Percentiles rank a stretch among this genome's conserved stretches.
Conservation (phyloP, 2,797 vertebrate species). For the Sebastes umbrosus region DNA sequence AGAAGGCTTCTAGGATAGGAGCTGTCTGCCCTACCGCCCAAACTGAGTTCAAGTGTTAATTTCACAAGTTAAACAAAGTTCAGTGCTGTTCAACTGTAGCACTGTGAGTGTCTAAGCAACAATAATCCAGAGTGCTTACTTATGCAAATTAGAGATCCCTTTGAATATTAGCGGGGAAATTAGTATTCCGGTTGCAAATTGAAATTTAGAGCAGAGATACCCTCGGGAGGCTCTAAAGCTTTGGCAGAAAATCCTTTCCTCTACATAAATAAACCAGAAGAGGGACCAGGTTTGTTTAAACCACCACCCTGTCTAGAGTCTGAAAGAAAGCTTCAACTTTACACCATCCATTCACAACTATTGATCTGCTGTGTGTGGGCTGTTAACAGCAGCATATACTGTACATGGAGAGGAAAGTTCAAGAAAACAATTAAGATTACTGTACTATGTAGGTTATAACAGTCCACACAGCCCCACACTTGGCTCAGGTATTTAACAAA, state of each 20-base stretch:
- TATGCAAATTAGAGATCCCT: slow-evolving; percentile 48
- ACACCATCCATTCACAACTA: slow-evolving; percentile 44
- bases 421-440: background rate
- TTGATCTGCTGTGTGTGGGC: slow-evolving; percentile 35
- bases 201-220: slow-evolving; percentile 49
- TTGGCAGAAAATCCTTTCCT: slow-evolving; percentile 33
- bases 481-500: background rate
- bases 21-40: slow-evolving; percentile 25
- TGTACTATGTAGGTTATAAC: background rate
- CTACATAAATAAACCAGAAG: slow-evolving; percentile 20
- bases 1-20: background rate
- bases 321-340: slow-evolving; percentile 26
- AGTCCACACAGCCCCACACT: background rate
- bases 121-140: slow-evolving; percentile 52
- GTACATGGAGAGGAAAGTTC: background rate
- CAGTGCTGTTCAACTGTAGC: slow-evolving; percentile 18
- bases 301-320: slow-evolving; percentile 14
- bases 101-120: slow-evolving; percentile 29
- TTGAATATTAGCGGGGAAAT: slow-evolving; percentile 58
- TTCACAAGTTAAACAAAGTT: slow-evolving; percentile 61
- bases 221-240: slow-evolving; percentile 43
- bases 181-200: slow-evolving; percentile 39
- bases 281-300: slow-evolving; percentile 43
- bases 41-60: slow-evolving; percentile 38
- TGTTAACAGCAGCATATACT: background rate